These are phyloP conservation scores for Eupithecia dodoneata DNA, from an alignment of 2,888 invertebrate species.

Conservation along the genomic window DNA sequence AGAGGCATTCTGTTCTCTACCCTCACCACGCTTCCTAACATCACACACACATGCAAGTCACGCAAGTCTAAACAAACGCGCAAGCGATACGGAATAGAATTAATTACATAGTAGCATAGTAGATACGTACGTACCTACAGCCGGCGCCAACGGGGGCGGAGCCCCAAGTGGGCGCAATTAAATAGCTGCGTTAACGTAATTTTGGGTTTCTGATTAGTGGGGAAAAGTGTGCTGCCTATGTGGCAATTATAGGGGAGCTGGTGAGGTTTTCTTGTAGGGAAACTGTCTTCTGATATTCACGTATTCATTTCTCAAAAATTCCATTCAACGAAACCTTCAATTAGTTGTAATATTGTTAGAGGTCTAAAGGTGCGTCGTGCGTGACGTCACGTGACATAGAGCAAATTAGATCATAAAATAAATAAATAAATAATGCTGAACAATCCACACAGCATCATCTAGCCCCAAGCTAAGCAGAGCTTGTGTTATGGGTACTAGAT, in stretches of 20 bases:
- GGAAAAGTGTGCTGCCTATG: constrained; percentile 6
- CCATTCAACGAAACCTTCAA: not conserved
- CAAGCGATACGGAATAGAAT: constrained; percentile 64
- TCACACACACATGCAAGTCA: constrained; percentile 19
- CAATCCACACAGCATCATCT: too few relatives aligned
- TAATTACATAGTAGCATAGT: constrained; percentile 60
- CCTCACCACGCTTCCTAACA: constrained; percentile 13
- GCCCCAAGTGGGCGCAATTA: constrained; percentile 55
- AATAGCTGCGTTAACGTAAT: constrained; percentile 63
- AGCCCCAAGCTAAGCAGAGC: too few relatives aligned
- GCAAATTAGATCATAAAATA: too few relatives aligned
- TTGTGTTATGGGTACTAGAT: too few relatives aligned
- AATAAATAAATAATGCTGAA: too few relatives aligned
- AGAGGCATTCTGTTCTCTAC: constrained; percentile 2
- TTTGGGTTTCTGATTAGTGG: constrained; percentile 44
- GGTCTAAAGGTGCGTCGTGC: too few relatives aligned
- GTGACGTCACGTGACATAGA: too few relatives aligned
- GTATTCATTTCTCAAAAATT: not conserved
- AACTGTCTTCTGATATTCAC: not conserved
- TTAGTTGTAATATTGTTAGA: too few relatives aligned
- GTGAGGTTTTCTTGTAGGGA: not conserved
- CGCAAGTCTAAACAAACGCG: constrained; percentile 49
- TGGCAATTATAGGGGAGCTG: not conserved
- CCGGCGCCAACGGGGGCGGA: constrained; percentile 44
- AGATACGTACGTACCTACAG: constrained; percentile 21